Evolutionary conservation across 2,113 vertebrate genomes (phyloP), one percentile per base, ranked within the genome.

Genomic region (Calidris pygmaea): DNA sequence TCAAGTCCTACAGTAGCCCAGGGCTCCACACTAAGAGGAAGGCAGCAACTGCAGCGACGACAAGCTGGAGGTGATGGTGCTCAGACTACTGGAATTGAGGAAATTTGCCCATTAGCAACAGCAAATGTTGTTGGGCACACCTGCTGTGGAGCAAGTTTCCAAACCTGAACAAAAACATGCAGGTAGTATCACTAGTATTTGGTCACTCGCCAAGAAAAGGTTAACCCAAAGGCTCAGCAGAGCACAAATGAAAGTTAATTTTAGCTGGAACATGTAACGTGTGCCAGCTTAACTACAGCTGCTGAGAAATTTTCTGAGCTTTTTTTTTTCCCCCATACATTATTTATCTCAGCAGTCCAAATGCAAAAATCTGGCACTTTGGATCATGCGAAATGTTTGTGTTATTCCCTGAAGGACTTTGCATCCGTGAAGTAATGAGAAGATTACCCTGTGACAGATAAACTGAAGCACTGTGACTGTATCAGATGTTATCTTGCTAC

Each of bases 361-460:
- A 92, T 79, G 74, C 73, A 94, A 80, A 95, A 95, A 79, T 59
- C 22, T 89, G 84, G 86, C 74, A 70, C 73, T 87, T 59, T 17
- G 73, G 53, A 89, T 90, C 45, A 56, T 20, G 71, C 12, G 9
- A 93, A 70, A 86, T 67, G 74, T 63, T 87, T 87, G 86, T 82
- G 77, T 55, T 89, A 79, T 73, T 82, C 94, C 86, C 94, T 50
- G 89, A 91, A 94, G 95, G 90, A 70, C 86, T 95, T 50, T 89
- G 37, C 45, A 66, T 34, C 58, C 1, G 0, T 59, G 66, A 62
- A 92, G 71, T 27, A 95, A 95, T 82, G 86, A 95, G 90, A 81
- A 93, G 92, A 93, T 95, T 82, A 89, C 87, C 82, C 89, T 73
- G 83, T 76, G 86, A 92, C 43, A 92, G 90, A 74, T 53, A 58